phyloP scores from a whole-genome alignment of 2,888 invertebrate species.

The Aporophyla nigra region DNA sequence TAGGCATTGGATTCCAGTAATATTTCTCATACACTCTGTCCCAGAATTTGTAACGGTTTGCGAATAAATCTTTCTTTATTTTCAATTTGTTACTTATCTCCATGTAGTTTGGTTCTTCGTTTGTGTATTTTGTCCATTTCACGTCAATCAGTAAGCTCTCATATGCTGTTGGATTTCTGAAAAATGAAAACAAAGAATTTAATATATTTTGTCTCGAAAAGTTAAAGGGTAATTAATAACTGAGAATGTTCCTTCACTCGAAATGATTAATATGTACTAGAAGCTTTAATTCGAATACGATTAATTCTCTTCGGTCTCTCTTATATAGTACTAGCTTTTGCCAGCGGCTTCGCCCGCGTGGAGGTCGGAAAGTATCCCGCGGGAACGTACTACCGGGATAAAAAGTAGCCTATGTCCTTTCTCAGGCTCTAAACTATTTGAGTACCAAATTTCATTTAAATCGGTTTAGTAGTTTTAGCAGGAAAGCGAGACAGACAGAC shows the following conservation, averaged over 20 bases:
- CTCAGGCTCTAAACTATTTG: no score
- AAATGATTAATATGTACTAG: no score
- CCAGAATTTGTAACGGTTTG: slow-evolving; percentile 81
- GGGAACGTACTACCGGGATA: no score
- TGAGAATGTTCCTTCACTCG: neutral
- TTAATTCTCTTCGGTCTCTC: neutral
- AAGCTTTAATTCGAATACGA: neutral
- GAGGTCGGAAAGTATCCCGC: no score
- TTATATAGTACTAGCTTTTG: no score
- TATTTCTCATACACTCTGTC: slow-evolving; percentile 80
- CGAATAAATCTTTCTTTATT: slow-evolving; percentile 77
- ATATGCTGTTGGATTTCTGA: slow-evolving; percentile 84
- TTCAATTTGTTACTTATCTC: slow-evolving; percentile 78
- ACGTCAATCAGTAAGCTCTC: slow-evolving; percentile 79
- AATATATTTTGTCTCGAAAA: neutral
- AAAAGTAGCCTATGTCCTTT: no score
- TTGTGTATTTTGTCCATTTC: slow-evolving; percentile 81
- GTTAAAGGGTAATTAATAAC: neutral
- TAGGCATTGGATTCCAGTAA: slow-evolving; percentile 80
- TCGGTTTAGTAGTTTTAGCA: no score
- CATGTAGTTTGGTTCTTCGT: slow-evolving; percentile 78
- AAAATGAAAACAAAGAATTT: slow-evolving; percentile 54
- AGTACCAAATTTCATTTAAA: no score
- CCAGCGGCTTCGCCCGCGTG: no score
- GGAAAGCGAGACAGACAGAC: no score